Conservation (phyloP, 2,113 vertebrate genomes). For the Trichomycterus rosablanca region DNA sequence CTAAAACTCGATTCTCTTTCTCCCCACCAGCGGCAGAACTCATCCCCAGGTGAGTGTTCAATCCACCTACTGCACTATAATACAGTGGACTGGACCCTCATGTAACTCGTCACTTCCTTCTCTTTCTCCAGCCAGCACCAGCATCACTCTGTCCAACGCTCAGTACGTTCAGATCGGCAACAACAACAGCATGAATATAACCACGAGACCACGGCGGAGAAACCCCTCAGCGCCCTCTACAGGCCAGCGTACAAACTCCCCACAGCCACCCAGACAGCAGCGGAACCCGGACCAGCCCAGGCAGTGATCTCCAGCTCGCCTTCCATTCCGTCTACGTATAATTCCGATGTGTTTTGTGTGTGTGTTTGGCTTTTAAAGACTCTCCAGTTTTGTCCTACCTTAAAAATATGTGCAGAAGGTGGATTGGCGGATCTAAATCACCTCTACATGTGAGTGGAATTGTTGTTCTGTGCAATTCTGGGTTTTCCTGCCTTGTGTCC, state of each 20-base stretch:
- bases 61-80: not conserved
- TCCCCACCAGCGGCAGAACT: not conserved
- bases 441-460: too few relatives aligned
- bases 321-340: not conserved
- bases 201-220: conserved; percentile 40
- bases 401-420: too few relatives aligned
- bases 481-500: too few relatives aligned
- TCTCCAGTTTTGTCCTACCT: too few relatives aligned
- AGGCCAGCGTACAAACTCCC: not conserved
- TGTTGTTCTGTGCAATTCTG: too few relatives aligned
- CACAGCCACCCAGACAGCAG: not conserved
- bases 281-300: not conserved
- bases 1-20: not conserved
- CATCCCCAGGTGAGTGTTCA: not conserved
- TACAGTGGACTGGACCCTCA: too few relatives aligned
- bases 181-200: conserved; percentile 48
- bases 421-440: too few relatives aligned
- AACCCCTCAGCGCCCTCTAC: conserved; percentile 56
- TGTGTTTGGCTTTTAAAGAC: too few relatives aligned
- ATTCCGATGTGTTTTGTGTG: not conserved
- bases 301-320: not conserved
- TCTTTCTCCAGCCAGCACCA: not conserved
- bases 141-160: conserved; percentile 29
- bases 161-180: conserved; percentile 48
- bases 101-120: too few relatives aligned